Evolutionary conservation across 2,888 invertebrate genomes (phyloP), one percentile per base, ranked within the genome.

Genomic region (Drosophila pegasa): DNA sequence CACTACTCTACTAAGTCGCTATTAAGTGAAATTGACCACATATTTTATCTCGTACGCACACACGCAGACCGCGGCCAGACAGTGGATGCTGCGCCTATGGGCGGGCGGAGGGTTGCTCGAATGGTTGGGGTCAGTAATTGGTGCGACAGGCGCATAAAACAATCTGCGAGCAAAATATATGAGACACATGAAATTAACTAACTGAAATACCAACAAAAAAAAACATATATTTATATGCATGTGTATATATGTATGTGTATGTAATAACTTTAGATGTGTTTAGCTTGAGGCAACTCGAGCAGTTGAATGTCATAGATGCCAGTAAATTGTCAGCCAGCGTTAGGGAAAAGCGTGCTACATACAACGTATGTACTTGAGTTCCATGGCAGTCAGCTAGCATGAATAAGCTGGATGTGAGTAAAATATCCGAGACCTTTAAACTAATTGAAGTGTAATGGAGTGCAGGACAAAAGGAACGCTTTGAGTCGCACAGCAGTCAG

Each of bases 1-100:
- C 86, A 87, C 86, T 80, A 83, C 79, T 82, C 79, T 82, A 86
- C 85, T 87, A 88, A 85, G 85, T 83, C 87, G 83, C 80, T 87
- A 87, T 87, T 90, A 90, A 88, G 89, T 89, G 88, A 89, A 90
- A 90, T 90, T 90, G 90, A 89, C 90, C 87, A 89, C 85, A 90
- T 90, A 90, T 90, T 90, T 90, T 90, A 90, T 90, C 87, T 89
- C 48, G 72, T 61, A 71, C 80, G 80, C 80, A 65, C 80, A 67
- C 81, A 83, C 78, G 77, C 86, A 71, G 54, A 65, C 67, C 59
- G 56, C 48, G 22, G 48, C 37, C 55, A 72, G 55, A 65, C 52
- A 55, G 18, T 51, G 20, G 20, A 37, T n/a, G 33, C 31, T 51
- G 33, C 25, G 43, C 35, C 12, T 12, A 20, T 22, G 40, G 45